A percentile compares a stretch with the other conserved stretches of the same genome.
These are phyloP conservation scores for Sarcophaga bullata DNA, from an alignment of 1,140 invertebrate genomes.

Conservation along the genomic window DNA sequence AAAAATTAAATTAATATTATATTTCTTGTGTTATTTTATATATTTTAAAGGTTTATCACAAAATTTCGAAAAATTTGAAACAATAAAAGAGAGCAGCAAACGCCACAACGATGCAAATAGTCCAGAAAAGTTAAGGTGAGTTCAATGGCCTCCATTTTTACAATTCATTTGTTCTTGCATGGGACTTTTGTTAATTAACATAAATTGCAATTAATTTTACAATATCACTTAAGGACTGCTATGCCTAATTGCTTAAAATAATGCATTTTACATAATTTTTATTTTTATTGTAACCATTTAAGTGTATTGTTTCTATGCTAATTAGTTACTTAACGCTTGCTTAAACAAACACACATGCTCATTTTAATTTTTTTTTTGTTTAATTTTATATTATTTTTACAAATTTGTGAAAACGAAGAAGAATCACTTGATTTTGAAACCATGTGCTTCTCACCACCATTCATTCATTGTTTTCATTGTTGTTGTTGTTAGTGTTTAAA, in stretches of 20 bases:
- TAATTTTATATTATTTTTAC: not conserved
- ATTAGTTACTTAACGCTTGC: not conserved
- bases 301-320: not conserved
- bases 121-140: constrained; percentile 62
- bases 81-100: constrained; percentile 59
- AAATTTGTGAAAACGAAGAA: not conserved
- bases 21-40: constrained; percentile 32
- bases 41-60: constrained; percentile 64
- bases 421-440: not conserved
- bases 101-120: constrained; percentile 59
- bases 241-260: not conserved
- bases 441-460: not conserved
- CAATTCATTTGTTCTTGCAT: too few relatives aligned
- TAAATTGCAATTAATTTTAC: too few relatives aligned
- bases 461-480: not conserved
- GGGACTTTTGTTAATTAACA: too few relatives aligned
- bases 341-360: not conserved
- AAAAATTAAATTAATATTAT: not conserved
- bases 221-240: too few relatives aligned
- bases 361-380: not conserved
- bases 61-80: constrained; percentile 67
- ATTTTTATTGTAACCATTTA: not conserved
- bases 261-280: not conserved
- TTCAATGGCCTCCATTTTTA: not conserved
- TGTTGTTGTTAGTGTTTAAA: not conserved